Evolutionary conservation across 2,113 vertebrate genomes (phyloP).

Genomic region (Nyctereutes procyonoides): DNA sequence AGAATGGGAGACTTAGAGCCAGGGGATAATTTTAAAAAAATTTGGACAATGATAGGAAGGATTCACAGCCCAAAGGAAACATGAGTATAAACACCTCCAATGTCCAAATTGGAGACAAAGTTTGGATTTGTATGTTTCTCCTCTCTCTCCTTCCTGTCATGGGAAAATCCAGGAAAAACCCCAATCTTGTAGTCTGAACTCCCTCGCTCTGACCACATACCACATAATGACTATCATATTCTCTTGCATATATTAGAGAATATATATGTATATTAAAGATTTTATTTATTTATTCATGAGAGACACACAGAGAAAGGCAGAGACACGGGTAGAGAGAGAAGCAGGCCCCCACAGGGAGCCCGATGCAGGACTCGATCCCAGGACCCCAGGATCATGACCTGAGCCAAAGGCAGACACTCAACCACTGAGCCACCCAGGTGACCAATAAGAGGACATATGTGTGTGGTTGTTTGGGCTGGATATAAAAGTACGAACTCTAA

Average conservation of each 20-base stretch:
- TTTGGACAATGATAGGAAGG: background rate
- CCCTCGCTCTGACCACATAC: background rate
- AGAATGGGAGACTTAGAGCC: background rate
- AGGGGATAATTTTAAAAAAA: background rate
- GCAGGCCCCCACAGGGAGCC: too few relatives aligned
- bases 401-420: too few relatives aligned
- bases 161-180: background rate
- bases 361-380: too few relatives aligned
- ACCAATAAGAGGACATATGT: background rate
- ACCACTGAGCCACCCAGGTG: too few relatives aligned
- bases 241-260: background rate
- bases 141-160: background rate
- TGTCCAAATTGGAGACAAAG: background rate
- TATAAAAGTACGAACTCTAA: background rate
- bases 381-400: too few relatives aligned
- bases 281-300: too few relatives aligned
- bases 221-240: background rate
- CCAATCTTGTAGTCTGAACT: background rate
- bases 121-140: background rate
- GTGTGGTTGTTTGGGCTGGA: background rate
- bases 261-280: too few relatives aligned
- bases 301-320: too few relatives aligned
- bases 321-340: too few relatives aligned
- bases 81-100: background rate
- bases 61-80: background rate